A percentile compares a stretch with the other conserved stretches of the same genome.
Evolutionary conservation across 2,797 vertebrate species (phyloP).

Genomic region (Natrix natrix): DNA sequence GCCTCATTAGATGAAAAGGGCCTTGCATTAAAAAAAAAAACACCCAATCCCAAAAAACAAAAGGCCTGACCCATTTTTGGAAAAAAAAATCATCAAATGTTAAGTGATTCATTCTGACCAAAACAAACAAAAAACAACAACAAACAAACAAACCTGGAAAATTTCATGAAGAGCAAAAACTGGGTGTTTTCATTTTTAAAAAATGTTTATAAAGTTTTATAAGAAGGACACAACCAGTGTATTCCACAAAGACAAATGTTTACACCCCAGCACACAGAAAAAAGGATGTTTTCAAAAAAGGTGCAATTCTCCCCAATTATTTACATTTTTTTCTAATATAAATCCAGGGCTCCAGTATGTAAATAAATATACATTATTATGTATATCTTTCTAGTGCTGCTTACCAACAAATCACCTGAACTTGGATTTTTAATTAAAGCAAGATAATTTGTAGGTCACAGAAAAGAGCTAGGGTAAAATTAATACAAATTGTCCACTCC

Average conservation of each 20-base stretch:
- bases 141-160: slow-evolving; percentile 60
- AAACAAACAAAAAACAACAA: background rate
- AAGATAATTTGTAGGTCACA: slow-evolving; percentile 67
- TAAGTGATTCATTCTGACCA: background rate
- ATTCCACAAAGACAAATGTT: slow-evolving; percentile 84
- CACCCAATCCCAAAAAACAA: background rate
- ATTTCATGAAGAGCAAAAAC: slow-evolving; percentile 81
- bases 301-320: slow-evolving; percentile 85
- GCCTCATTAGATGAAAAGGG: slow-evolving; percentile 42
- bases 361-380: slow-evolving; percentile 85
- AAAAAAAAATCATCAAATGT: slow-evolving; percentile 51
- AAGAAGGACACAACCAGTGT: slow-evolving; percentile 87
- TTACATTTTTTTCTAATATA: slow-evolving; percentile 86
- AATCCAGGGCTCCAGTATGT: slow-evolving; percentile 82
- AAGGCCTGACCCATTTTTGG: background rate
- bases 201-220: slow-evolving; percentile 74
- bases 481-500: slow-evolving; percentile 67
- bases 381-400: slow-evolving; percentile 81
- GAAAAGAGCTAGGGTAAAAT: slow-evolving; percentile 42
- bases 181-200: slow-evolving; percentile 72
- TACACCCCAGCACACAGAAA: slow-evolving; percentile 79
- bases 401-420: slow-evolving; percentile 81
- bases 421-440: slow-evolving; percentile 72
- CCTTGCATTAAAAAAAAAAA: background rate
- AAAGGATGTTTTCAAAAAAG: slow-evolving; percentile 79